Percentiles rank a stretch among this genome's conserved stretches.
Conservation (phyloP, 2,797 vertebrate genomes). For the Gallirallus australis region DNA sequence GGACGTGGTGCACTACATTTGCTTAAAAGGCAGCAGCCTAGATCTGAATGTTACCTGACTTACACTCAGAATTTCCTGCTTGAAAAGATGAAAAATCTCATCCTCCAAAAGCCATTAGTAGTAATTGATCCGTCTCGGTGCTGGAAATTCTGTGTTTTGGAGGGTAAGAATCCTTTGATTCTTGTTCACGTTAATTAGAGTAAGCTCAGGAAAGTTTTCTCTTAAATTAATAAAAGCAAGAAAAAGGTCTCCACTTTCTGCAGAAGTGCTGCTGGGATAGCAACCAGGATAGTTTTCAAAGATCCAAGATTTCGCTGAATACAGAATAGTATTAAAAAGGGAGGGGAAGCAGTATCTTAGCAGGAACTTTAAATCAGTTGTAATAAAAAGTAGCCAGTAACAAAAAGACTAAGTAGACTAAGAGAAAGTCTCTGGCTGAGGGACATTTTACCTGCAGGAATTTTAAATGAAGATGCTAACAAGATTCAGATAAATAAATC, state of each 20-base stretch:
- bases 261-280: background rate
- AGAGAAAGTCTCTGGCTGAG: background rate
- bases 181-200: background rate
- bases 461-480: background rate
- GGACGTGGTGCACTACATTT: background rate
- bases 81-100: background rate
- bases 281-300: background rate
- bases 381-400: background rate
- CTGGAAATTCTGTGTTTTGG: background rate
- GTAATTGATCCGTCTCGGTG: background rate
- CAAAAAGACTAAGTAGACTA: background rate
- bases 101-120: background rate
- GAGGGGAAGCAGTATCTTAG: background rate
- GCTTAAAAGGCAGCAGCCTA: background rate
- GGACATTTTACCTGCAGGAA: background rate
- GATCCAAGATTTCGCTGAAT: background rate
- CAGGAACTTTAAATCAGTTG: background rate
- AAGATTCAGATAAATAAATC: background rate
- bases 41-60: background rate
- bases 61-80: background rate
- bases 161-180: background rate
- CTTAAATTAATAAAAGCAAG: background rate
- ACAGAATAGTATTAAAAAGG: background rate
- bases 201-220: background rate
- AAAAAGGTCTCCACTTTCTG: background rate